Evolutionary conservation across 2,113 vertebrate genomes (phyloP).

Genomic region (Polyodon spathula): DNA sequence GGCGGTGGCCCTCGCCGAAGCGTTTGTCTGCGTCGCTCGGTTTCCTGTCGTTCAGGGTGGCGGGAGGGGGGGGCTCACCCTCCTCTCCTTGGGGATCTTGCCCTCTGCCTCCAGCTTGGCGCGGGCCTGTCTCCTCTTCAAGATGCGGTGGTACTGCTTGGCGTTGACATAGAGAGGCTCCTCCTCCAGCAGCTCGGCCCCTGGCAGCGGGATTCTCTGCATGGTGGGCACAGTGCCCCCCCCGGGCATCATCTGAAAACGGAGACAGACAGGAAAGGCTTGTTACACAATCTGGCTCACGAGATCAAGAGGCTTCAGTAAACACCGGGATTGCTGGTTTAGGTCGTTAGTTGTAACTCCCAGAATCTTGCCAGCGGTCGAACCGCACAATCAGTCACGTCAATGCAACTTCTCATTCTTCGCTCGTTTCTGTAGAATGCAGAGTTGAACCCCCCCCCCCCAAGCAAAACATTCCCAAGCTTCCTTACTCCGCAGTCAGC

Average conservation of each 20-base stretch:
- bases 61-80: no score
- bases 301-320: not conserved
- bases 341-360: no score
- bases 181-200: constrained; percentile 95
- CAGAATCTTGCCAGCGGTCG: no score
- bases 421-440: no score
- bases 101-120: constrained; percentile 96
- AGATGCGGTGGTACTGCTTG: constrained; percentile 95
- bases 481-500: no score
- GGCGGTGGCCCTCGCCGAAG: no score
- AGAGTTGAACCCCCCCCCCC: no score
- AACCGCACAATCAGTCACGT: no score
- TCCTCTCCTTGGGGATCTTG: constrained; percentile 93
- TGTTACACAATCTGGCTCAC: not conserved
- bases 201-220: constrained; percentile 90
- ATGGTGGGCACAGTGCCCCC: constrained; percentile 80
- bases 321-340: not conserved
- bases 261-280: constrained; percentile 1
- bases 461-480: no score
- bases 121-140: constrained; percentile 88
- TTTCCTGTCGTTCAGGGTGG: no score
- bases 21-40: no score
- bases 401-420: no score
- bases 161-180: constrained; percentile 96
- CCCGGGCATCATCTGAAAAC: constrained; percentile 89